Base-by-base conservation (phyloP, 2,797 vertebrate genomes). In the Tiaroga cobitis region DNA sequence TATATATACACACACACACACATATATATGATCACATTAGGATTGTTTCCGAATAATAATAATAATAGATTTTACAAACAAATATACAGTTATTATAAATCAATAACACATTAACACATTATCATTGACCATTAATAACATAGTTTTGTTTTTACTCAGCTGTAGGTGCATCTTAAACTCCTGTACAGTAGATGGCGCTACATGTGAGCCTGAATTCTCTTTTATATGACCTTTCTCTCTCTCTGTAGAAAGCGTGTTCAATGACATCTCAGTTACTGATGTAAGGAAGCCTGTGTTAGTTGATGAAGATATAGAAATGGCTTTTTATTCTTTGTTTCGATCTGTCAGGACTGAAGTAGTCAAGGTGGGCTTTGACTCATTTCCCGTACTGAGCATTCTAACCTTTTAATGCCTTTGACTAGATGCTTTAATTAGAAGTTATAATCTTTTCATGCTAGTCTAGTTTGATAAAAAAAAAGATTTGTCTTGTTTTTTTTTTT, bases 171-270 rank as follows among this genome's bases (percentile, higher is more conserved):
- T 18, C 29, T 19, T 75, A 34, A 77, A 59, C 91, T 93, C 94
- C 93, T 0, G 70, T 8, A 16, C 93, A 59, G 1, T 21, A 90
- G 94, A 21, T 72, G 93, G 91, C 91, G 90, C 81, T 10, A 2
- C 32, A 0, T 3, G 13, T 29, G 9, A 54, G 18, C 5, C 1
- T 24, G n/a, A 54, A 4, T 78, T 79, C 9, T 68, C 3, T 13
- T 67, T 21, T 6, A 82, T 86, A 83, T 91, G 92, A 26, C 82
- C 91, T 63, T 86, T 0, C 8, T 2, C 83, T 67, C 87, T 87
- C 84, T 88, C 94, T 90, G 39, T 94, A 88, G 79, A 9, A 89
- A 91, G 89, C 92, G 93, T 94, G 94, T 78, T 94, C 93, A 94
- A 94, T 95, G 95, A 95, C 95, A 93, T 92, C 91, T 86, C 85